Evolutionary conservation across 1,140 invertebrate species (phyloP).

Genomic region (Ylistrum balloti): DNA sequence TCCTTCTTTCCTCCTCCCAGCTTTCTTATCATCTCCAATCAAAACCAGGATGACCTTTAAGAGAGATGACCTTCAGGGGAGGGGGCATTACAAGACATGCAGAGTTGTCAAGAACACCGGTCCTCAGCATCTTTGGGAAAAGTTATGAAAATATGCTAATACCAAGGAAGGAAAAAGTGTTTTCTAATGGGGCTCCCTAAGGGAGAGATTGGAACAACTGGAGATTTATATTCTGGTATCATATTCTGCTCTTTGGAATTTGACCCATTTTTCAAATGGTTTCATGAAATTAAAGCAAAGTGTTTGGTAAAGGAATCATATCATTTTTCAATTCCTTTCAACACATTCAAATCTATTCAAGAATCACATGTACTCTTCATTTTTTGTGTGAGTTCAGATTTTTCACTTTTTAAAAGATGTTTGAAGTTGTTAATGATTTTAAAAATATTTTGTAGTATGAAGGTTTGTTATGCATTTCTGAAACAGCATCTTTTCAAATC

Average conservation of each 20-base stretch:
- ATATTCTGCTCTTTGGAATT: neutral
- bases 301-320: neutral
- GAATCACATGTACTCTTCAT: neutral
- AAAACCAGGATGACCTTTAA: conserved; percentile 18
- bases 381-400: neutral
- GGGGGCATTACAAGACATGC: neutral
- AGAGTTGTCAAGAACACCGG: neutral
- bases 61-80: conserved; percentile 5
- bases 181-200: neutral
- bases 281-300: neutral
- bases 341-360: neutral
- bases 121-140: neutral
- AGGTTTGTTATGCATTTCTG: neutral
- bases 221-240: neutral
- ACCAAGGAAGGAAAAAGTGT: neutral
- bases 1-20: neutral
- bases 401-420: neutral
- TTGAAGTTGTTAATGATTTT: neutral
- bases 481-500: neutral
- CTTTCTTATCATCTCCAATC: conserved; percentile 19
- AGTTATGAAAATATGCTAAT: conserved; percentile 40
- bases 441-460: neutral
- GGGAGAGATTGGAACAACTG: neutral
- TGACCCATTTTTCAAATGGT: neutral
- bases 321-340: neutral